Evolutionary conservation across 2,888 invertebrate species (phyloP).

Genomic region (Heliconius charithonia): DNA sequence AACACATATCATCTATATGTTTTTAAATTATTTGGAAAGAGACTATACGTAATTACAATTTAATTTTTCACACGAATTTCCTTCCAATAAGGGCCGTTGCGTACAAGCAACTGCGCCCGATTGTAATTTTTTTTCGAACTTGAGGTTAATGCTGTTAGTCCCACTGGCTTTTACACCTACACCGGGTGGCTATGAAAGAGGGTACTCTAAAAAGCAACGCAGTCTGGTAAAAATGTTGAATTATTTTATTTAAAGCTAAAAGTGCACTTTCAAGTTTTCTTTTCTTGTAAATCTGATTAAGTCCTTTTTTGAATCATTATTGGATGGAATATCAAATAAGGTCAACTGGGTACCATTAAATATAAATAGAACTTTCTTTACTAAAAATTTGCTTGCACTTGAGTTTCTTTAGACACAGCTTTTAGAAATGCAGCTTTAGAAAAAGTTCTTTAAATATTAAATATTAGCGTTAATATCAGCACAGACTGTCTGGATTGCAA

Average conservation of each 20-base stretch:
- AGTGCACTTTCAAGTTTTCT: not conserved
- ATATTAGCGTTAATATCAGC: not conserved
- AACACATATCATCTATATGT: no score
- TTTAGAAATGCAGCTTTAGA: slow-evolving; percentile 1
- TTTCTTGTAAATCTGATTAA: not conserved
- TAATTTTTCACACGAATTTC: no score
- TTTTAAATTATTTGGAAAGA: no score
- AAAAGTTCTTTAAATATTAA: not conserved
- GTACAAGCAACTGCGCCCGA: no score
- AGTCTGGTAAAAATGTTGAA: not conserved
- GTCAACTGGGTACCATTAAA: not conserved
- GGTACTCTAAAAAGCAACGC: no score
- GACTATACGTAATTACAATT: no score
- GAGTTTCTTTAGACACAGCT: not conserved
- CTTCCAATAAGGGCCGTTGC: no score
- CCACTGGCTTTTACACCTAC: no score
- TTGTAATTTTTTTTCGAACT: no score
- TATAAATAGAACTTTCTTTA: not conserved
- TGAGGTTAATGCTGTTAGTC: no score
- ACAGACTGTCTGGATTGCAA: not conserved
- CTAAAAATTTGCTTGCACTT: not conserved
- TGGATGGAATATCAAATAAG: not conserved
- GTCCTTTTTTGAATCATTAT: not conserved
- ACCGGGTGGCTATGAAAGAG: no score
- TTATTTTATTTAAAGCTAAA: not conserved